Conservation (phyloP, 2,113 vertebrate species). For the Oreochromis tanganicae region DNA sequence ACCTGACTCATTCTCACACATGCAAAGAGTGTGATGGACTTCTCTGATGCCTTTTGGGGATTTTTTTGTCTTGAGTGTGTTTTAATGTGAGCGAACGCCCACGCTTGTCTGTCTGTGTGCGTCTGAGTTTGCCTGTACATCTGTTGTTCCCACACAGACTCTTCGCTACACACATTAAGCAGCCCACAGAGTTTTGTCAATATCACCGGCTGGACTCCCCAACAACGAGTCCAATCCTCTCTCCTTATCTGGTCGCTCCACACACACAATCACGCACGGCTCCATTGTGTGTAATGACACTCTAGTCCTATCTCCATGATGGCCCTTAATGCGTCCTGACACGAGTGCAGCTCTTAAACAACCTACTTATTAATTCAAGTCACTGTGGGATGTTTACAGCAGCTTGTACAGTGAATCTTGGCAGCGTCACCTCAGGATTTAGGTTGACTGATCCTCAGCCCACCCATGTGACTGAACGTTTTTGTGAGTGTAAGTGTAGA, state of each 20-base stretch:
- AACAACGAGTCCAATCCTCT: constrained; percentile 17
- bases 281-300: constrained; percentile 28
- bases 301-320: background rate
- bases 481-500: background rate
- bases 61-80: background rate
- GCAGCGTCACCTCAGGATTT: constrained; percentile 11
- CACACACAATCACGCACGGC: constrained; percentile 9
- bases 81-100: background rate
- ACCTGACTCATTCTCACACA: constrained; percentile 47
- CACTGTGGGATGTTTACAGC: background rate
- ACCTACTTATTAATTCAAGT: constrained; percentile 8
- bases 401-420: background rate
- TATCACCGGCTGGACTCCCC: constrained; percentile 22
- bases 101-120: constrained; percentile 11
- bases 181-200: constrained; percentile 48
- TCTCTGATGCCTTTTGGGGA: background rate
- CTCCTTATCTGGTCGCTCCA: constrained; percentile 43
- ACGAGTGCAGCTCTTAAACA: background rate
- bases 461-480: background rate
- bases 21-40: constrained; percentile 5
- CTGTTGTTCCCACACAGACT: constrained; percentile 29
- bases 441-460: background rate
- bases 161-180: constrained; percentile 22
- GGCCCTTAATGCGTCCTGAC: constrained; percentile 38
- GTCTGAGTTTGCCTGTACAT: constrained; percentile 1